Percentiles rank a stretch among this genome's conserved stretches.
These are phyloP conservation scores for Trichomycterus rosablanca DNA, from an alignment of 2,113 vertebrate genomes.

Conservation along the genomic window DNA sequence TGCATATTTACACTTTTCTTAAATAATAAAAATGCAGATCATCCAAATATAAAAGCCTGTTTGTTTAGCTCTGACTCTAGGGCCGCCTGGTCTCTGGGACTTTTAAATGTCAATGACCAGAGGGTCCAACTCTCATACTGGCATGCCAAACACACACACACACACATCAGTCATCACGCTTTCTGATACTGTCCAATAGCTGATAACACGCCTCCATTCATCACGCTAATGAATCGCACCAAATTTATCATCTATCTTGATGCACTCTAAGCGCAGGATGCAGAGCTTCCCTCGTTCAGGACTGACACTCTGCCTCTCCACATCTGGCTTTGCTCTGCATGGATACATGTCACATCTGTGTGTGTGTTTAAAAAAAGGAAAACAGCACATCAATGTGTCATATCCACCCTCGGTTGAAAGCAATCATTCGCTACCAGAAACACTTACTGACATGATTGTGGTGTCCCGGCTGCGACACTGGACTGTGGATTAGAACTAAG, in stretches of 20 bases:
- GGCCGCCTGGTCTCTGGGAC: conserved; percentile 47
- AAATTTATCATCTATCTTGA: conserved; percentile 44
- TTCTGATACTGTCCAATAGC: conserved; percentile 44
- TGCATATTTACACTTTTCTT: no score
- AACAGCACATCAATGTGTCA: conserved; percentile 26
- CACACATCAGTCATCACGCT: conserved; percentile 35
- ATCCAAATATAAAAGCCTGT: no score
- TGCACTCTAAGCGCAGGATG: conserved; percentile 35
- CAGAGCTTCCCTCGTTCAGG: conserved; percentile 29
- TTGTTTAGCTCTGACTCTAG: conserved; percentile 35
- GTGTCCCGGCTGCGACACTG: conserved; percentile 40
- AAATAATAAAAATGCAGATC: no score
- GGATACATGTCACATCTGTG: conserved; percentile 24
- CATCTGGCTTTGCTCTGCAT: conserved; percentile 20
- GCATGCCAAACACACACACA: conserved; percentile 46
- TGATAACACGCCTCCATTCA: conserved; percentile 47
- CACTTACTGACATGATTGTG: conserved; percentile 37
- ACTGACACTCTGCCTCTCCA: conserved; percentile 17
- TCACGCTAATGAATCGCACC: conserved; percentile 45
- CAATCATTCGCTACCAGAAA: conserved; percentile 31
- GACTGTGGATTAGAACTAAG: conserved; percentile 10
- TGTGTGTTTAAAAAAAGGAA: conserved; percentile 22
- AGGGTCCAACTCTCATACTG: conserved; percentile 52
- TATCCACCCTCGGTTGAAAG: conserved; percentile 30
- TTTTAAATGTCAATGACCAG: conserved; percentile 69